A percentile compares a stretch with the other conserved stretches of the same genome.
These are phyloP conservation scores for Brenthis daphne DNA, from an alignment of 2,888 invertebrate species.

Conservation along the genomic window DNA sequence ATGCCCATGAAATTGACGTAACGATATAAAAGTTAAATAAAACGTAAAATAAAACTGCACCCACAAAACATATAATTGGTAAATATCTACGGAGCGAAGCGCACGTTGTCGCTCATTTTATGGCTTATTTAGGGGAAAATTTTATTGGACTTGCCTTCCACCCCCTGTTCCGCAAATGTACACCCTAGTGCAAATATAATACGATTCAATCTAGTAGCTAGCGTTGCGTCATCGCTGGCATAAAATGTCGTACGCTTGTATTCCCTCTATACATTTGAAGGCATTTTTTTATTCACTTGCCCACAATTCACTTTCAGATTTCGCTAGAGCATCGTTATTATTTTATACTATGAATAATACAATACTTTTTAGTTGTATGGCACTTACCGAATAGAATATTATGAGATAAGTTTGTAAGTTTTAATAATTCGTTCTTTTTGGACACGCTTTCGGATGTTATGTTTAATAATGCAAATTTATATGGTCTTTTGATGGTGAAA, in stretches of 20 bases:
- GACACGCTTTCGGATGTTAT: not conserved
- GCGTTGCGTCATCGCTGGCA: slow-evolving; percentile 71
- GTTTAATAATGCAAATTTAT: not conserved
- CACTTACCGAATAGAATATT: slow-evolving; percentile 24
- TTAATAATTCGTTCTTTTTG: slow-evolving; percentile 18
- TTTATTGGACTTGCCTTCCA: slow-evolving; percentile 79
- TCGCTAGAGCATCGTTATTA: slow-evolving; percentile 65
- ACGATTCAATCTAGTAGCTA: slow-evolving; percentile 53
- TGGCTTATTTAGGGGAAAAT: slow-evolving; percentile 82
- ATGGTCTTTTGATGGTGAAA: not conserved
- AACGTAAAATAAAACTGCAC: slow-evolving; percentile 82
- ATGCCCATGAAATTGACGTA: slow-evolving; percentile 82
- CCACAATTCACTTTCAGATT: slow-evolving; percentile 80
- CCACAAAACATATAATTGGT: slow-evolving; percentile 81
- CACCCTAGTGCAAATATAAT: slow-evolving; percentile 52
- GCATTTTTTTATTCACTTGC: slow-evolving; percentile 80
- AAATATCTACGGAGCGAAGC: slow-evolving; percentile 58
- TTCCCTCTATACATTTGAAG: slow-evolving; percentile 81
- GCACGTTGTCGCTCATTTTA: slow-evolving; percentile 79
- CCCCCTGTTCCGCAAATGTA: slow-evolving; percentile 56
- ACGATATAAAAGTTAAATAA: slow-evolving; percentile 83
- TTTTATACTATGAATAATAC: slow-evolving; percentile 64
- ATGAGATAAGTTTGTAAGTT: slow-evolving; percentile 23
- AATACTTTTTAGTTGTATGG: slow-evolving; percentile 44
- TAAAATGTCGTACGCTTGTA: slow-evolving; percentile 81